Evolutionary conservation across 2,113 vertebrate genomes (phyloP), one percentile per base, ranked within the genome.

Genomic region (Nothobranchius kuhntae): DNA sequence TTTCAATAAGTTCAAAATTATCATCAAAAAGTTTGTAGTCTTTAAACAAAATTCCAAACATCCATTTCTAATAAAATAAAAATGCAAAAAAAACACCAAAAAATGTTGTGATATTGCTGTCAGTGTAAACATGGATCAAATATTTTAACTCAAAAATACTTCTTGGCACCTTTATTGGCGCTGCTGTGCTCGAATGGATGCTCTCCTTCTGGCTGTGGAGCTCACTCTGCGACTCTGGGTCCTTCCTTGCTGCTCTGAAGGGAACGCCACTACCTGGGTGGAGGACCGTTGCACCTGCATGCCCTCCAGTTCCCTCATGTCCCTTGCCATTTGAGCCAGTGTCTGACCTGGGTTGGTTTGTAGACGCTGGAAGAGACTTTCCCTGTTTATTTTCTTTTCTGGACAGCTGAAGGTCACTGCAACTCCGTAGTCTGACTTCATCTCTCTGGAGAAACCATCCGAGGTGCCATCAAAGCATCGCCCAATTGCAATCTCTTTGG

Each of bases 401-500:
- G 90, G 94, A 77, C 98, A 99, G 65, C 82, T 89, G 85, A 97
- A 99, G 44, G 95, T 97, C 61, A 99, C 51, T 0, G 95, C 98
- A 0, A 94, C 93, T 48, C 98, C 98, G 0, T 80, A 42, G 0
- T 92, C 89, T 0, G 96, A 92, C 71, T 94, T 95, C 98, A 99
- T 99, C 83, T 96, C 96, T 63, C 98, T 73, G 0, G 97, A 99
- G 87, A 97, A 98, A 15, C 97, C 97, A 0, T 99, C 98, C 0
- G 98, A 99, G 57, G 96, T 96, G 55, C 98, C 98, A 0, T 98
- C 95, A 6, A 98, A 99, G 87, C 97, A 99, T 65, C 98, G 95
- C 44, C 98, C 98, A 7, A 99, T 98, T 50, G 98, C 98, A 0
- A 99, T 99, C 55, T 99, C 98, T 87, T 99, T 99, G 57, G 98